Evolutionary conservation across 2,888 invertebrate genomes (phyloP), one percentile per base, ranked within the genome.

Genomic region (Latrodectus elegans): DNA sequence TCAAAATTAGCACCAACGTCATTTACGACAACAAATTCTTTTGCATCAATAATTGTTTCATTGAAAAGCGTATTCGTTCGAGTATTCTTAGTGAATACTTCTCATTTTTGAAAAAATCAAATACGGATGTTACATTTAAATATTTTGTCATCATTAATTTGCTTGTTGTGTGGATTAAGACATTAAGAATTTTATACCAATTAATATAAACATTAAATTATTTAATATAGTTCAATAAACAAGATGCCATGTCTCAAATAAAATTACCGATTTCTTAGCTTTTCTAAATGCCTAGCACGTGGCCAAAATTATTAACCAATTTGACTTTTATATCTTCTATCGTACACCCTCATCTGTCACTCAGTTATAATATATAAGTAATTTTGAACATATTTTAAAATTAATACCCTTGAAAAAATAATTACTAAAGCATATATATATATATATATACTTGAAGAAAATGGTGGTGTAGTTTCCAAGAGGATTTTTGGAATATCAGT

Each of bases 221-320:
- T 67, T 67, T 22, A 67, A 67, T 67, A 67, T 26, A 67, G 26
- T 67, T 67, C 26, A 67, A 67, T 67, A 67, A 67, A 67, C 17
- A 17, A 8, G 67, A 67, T n/a, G 67, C 4, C n/a, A 11, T 12
- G n/a, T 0, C 17, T n/a, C 22, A 11, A 22, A n/a, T n/a, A 22
- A 9, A 67, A 67, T 8, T 67, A n/a, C 11, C 17, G 8, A 22
- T n/a, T 67, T 67, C 22, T 67, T 67, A 0, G n/a, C 26, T 67
- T 67, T 67, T 11, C 9, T 17, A 17, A 67, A 67, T 67, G 9
- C n/a, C 12, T 4, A 8, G 9, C 0, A 22, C 9, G 15, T 14
- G 17, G 11, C 26, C 12, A 26, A 10, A 14, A 9, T 10, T 26
- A 67, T 67, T 26, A 11, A 22, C 67, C 67, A 67, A 67, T 22